Base-by-base conservation (phyloP, 2,888 invertebrate genomes). In the Lochmaea crataegi region DNA sequence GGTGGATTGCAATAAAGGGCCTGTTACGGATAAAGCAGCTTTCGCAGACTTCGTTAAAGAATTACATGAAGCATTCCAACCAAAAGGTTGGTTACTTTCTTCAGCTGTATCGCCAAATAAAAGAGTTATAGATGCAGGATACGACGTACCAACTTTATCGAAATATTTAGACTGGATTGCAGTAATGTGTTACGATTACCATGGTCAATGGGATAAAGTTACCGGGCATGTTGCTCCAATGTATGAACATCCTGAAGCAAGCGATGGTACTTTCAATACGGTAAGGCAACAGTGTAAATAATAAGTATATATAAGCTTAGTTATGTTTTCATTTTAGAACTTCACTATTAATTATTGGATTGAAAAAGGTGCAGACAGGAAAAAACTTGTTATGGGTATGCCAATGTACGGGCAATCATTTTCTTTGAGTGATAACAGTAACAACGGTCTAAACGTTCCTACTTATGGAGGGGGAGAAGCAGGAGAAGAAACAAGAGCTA, bases 361-460 rank as follows among this genome's bases (percentile, higher is more conserved):
- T 26, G 88, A 90, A 75, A 90, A 92, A 85, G 97, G 96, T 4
- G 95, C 96, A 0, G 91, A 93, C 18, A 89, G 91, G 1, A 90
- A 90, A 70, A 96, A 96, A 84, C 84, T 97, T 0, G 90, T 96
- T 0, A 90, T 96, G 91, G 96, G 96, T 14, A 92, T 95, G 87
- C 96, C 96, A 0, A 91, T 95, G 89, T 96, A 96, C 82, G 96
- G 96, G 0, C 96, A 96, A 84, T 94, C 95, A 0, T 97, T 96
- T 86, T 93, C 94, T 0, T 86, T 96, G 69, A 92, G 92, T 18
- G 93, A 94, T 77, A 87, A 87, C 42, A 88, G 88, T 10, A 90
- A 92, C 61, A 87, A 87, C 69, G 93, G 92, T 1, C 87, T 96
- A 4, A 95, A 96, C 82, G 92, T 92, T 0, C 91, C 93, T 0